phyloP scores from a whole-genome alignment of 2,888 invertebrate genomes.

The Gymnoscelis rufifasciata region DNA sequence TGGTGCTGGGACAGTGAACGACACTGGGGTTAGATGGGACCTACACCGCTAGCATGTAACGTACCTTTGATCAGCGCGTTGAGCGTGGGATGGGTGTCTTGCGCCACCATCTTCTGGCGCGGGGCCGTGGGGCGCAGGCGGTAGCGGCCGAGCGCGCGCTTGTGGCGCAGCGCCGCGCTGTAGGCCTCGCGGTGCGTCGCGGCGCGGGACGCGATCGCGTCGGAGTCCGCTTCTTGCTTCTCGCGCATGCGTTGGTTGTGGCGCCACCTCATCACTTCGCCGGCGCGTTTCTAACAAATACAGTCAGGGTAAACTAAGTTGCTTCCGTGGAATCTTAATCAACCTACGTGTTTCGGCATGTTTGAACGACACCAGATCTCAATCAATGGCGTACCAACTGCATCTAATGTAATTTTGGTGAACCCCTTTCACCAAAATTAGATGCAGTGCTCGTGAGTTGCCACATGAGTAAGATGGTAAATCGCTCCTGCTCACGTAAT shows the following conservation, averaged over 20 bases:
- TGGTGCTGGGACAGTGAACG: too few species aligned
- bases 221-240: conserved; percentile 81
- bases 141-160: conserved; percentile 80
- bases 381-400: too few species aligned
- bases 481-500: too few species aligned
- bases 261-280: conserved; percentile 83
- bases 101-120: conserved; percentile 67
- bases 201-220: conserved; percentile 82
- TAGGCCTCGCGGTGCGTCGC: conserved; percentile 83
- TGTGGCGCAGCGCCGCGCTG: conserved; percentile 78
- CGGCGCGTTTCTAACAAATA: conserved; percentile 79
- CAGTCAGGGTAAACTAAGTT: background rate
- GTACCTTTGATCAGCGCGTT: conserved; percentile 83
- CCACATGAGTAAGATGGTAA: too few species aligned
- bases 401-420: too few species aligned
- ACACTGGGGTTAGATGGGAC: too few species aligned
- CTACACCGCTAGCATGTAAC: too few species aligned
- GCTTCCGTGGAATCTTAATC: too few species aligned
- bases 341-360: too few species aligned
- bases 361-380: too few species aligned
- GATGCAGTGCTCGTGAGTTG: too few species aligned
- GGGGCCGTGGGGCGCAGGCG: conserved; percentile 78
- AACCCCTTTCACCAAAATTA: too few species aligned
- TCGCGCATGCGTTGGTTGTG: conserved; percentile 78
- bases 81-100: conserved; percentile 76